These are phyloP conservation scores for Strix uralensis DNA, from an alignment of 2,113 vertebrate species.

Conservation along the genomic window DNA sequence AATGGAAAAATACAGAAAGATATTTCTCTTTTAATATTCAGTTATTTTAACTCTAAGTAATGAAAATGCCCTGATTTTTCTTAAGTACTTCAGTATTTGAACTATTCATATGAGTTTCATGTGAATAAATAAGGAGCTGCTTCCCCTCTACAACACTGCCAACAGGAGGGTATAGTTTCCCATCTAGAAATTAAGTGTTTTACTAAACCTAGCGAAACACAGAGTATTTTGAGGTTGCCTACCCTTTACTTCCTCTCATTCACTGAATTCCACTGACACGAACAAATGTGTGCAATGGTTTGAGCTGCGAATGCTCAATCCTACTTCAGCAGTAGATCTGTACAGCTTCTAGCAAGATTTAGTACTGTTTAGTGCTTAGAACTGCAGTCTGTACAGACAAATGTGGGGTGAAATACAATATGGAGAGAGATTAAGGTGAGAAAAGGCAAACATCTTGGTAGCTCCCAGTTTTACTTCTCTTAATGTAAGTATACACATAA, in stretches of 20 bases:
- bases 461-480: not conserved
- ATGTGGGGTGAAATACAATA: not conserved
- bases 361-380: not conserved
- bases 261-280: not conserved
- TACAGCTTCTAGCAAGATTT: not conserved
- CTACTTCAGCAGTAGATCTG: not conserved
- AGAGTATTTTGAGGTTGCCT: not conserved
- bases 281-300: not conserved
- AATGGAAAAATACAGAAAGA: not conserved
- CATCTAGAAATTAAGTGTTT: not conserved
- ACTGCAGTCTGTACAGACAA: not conserved
- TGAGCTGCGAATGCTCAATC: accelerated
- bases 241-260: not conserved
- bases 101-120: not conserved
- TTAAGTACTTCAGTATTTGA: not conserved
- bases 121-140: not conserved
- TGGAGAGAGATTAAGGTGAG: not conserved
- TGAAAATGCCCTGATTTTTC: not conserved
- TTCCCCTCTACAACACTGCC: not conserved
- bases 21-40: not conserved
- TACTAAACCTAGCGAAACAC: not conserved
- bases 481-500: not conserved
- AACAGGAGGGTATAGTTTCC: not conserved
- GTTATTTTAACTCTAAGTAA: not conserved
- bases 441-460: not conserved